Conservation (phyloP, 2,797 vertebrate species). For the Pterois miles region DNA sequence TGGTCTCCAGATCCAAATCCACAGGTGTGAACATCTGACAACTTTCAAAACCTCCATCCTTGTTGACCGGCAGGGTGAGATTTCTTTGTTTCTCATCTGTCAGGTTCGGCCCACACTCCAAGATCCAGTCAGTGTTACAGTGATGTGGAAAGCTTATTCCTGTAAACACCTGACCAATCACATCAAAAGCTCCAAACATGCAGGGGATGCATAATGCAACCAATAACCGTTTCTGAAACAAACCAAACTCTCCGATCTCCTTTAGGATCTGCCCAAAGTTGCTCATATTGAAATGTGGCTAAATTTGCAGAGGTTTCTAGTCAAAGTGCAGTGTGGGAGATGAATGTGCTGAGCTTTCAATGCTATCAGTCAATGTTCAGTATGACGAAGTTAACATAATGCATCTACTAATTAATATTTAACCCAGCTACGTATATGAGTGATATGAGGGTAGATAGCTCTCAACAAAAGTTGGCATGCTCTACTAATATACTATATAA, state of each 20-base stretch:
- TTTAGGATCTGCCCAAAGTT: constrained; percentile 78
- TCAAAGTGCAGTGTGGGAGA: not conserved
- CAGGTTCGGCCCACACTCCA: constrained; percentile 75
- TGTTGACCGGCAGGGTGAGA: constrained; percentile 82
- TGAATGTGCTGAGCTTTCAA: not conserved
- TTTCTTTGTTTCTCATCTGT: constrained; percentile 79
- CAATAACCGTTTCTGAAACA: constrained; percentile 85
- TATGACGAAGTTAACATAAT: no score
- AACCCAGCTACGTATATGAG: no score
- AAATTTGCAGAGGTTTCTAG: not conserved
- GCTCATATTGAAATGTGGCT: constrained; percentile 71
- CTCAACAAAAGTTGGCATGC: no score
- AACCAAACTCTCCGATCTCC: constrained; percentile 84
- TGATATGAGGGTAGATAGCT: no score
- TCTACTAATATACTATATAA: no score
- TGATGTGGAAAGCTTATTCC: constrained; percentile 74
- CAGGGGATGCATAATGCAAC: constrained; percentile 74
- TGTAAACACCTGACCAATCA: constrained; percentile 87
- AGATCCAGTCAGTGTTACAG: constrained; percentile 90
- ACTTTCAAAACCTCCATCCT: constrained; percentile 64
- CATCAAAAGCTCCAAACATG: constrained; percentile 79
- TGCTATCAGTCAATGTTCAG: not conserved
- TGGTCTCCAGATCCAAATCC: not conserved
- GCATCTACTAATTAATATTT: no score
- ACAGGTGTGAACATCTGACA: constrained; percentile 82